Percentiles rank a stretch among this genome's conserved stretches.
Conservation (phyloP, 2,797 vertebrate genomes). For the Syngnathus acus region DNA sequence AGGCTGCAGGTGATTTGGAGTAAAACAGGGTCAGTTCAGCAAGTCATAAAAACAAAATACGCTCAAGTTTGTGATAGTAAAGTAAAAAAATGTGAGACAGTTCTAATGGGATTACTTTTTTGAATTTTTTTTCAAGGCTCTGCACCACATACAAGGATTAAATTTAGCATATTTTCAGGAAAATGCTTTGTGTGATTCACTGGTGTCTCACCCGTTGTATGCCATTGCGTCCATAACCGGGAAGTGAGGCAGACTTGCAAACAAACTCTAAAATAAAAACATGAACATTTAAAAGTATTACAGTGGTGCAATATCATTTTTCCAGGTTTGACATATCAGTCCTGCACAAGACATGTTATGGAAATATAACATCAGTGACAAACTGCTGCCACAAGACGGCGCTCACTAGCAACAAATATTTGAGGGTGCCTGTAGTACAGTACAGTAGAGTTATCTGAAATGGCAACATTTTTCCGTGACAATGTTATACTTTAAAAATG, state of each 20-base stretch:
- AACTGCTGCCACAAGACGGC: constrained; percentile 51
- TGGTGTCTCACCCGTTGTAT: constrained; percentile 80
- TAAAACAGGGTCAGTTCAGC: neutral
- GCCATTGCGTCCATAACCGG: constrained; percentile 87
- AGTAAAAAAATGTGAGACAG: too few species aligned
- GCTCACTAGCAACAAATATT: constrained; percentile 12
- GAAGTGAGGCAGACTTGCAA: constrained; percentile 86
- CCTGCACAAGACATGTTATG: neutral
- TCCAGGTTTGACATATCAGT: neutral
- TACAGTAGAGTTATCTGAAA: neutral
- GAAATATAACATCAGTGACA: neutral
- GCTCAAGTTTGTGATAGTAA: too few species aligned
- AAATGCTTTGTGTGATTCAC: neutral
- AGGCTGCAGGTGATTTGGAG: constrained; percentile 63
- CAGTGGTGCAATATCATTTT: neutral
- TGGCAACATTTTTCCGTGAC: too few species aligned
- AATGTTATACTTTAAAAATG: neutral
- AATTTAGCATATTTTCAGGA: neutral
- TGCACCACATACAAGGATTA: neutral
- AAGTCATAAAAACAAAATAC: neutral
- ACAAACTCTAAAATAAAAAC: constrained; percentile 75
- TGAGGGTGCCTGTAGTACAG: neutral
- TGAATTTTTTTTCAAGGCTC: neutral
- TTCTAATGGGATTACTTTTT: neutral
- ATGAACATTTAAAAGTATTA: neutral